Base-by-base conservation (phyloP, 2,797 vertebrate genomes). In the Myotis pilosus region DNA sequence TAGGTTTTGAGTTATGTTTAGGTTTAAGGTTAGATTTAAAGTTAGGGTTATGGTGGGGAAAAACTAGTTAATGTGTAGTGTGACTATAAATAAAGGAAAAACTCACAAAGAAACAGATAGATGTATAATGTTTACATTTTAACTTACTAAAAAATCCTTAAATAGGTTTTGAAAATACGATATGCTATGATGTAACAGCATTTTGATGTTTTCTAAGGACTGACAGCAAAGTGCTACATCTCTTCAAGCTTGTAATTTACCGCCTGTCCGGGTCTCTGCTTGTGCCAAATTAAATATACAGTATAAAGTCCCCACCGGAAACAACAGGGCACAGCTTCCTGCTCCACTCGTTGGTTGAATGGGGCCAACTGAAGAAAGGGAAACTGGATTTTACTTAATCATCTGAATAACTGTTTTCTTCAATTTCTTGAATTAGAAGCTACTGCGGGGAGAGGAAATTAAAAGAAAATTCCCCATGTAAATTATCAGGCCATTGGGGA, bases 181-280 rank as follows among this genome's bases (percentile, higher is more conserved):
- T 95, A 66, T 83, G 72, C 82, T 86, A 94, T 55, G 84, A 97
- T 95, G 96, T 96, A 97, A 96, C 51, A 91, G n/a, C 84, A 95
- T 41, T 97, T 89, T 97, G 78, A 96, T 28, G n/a, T 75, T 94
- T 97, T 93, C 92, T 92, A 94, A 96, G 94, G 78, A 84, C 90
- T 66, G 62, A 94, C 30, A 95, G 69, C 55, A 96, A 94, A 83
- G 38, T 92, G 66, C 89, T 94, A 17, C 75, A 93, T 95, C 95
- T 97, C 76, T 97, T 97, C 84, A 94, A 89, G 96, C 76, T 91
- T 95, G 36, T 41, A 95, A 97, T 94, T 96, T 97, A 94, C 90
- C 90, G 92, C 78, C 88, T 94, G 36, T 74, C 47, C 95, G 84
- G 97, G 96, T 86, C 75, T 51, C 94, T 41, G 82, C 91, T 95